phyloP scores from a whole-genome alignment of 2,888 invertebrate species.

The Hirtodrosophila trivittata region DNA sequence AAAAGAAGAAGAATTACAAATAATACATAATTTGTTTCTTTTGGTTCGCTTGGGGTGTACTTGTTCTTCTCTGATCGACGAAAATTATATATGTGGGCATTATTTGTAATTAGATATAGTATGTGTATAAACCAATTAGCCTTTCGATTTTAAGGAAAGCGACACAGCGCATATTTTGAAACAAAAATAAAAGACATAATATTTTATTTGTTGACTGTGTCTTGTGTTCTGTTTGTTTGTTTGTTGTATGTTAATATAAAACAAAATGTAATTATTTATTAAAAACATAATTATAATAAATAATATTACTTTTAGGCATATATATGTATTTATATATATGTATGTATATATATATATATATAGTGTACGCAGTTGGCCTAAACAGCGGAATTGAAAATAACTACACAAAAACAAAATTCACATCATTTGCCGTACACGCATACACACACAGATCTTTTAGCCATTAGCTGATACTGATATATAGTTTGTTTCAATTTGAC shows the following conservation, averaged over 20 bases:
- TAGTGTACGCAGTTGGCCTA: slow-evolving; percentile 60
- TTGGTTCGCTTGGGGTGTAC: slow-evolving; percentile 69
- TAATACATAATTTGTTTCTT: slow-evolving; percentile 78
- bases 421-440: slow-evolving; percentile 30
- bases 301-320: slow-evolving; percentile 71
- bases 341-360: slow-evolving; percentile 12
- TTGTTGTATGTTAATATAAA: slow-evolving; percentile 57
- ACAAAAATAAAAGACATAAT: slow-evolving; percentile 52
- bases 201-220: slow-evolving; percentile 39
- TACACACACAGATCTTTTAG: slow-evolving; percentile 20
- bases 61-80: slow-evolving; percentile 49
- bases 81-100: slow-evolving; percentile 55
- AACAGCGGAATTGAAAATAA: slow-evolving; percentile 53
- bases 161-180: slow-evolving; percentile 55
- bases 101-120: slow-evolving; percentile 53
- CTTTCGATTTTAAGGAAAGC: slow-evolving; percentile 51
- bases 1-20: slow-evolving; percentile 74
- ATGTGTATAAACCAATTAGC: slow-evolving; percentile 54
- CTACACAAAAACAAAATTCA: slow-evolving; percentile 49
- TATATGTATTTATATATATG: slow-evolving; percentile 1
- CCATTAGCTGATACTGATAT: slow-evolving; percentile 18
- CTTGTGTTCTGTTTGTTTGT: slow-evolving; percentile 54
- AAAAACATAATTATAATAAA: slow-evolving; percentile 76
- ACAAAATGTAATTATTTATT: slow-evolving; percentile 79
- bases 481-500: slow-evolving; percentile 23